Percentiles rank a stretch among this genome's conserved stretches.
These are phyloP conservation scores for Cryptomyrus ogoouensis DNA, from an alignment of 2,113 vertebrate genomes.

Conservation along the genomic window DNA sequence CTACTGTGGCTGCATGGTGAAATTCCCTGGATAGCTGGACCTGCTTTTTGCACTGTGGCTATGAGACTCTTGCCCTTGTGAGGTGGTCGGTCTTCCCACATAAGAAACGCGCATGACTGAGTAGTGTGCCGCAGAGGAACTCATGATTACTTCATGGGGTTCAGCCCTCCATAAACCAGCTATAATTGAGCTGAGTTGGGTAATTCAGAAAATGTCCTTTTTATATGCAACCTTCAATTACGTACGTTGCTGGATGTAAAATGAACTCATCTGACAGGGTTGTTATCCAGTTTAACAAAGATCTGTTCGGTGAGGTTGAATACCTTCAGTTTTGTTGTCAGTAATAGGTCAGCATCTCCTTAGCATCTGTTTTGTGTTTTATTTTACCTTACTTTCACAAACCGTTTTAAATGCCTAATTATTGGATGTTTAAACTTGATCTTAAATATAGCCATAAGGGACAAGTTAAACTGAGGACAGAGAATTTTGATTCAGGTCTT, in stretches of 20 bases:
- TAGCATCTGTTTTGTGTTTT: too few species aligned
- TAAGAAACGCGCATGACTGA: slow-evolving; percentile 27
- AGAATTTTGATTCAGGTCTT: not conserved
- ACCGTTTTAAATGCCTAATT: not conserved
- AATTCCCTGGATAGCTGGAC: slow-evolving; percentile 34
- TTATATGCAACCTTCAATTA: slow-evolving; percentile 31
- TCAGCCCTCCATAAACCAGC: slow-evolving; percentile 40
- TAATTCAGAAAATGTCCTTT: slow-evolving; percentile 37
- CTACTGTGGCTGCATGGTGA: slow-evolving; percentile 43
- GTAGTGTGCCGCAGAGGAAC: slow-evolving; percentile 29
- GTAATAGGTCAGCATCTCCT: not conserved
- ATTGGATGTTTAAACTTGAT: not conserved
- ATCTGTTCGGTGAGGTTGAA: not conserved
- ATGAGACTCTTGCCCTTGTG: slow-evolving; percentile 34
- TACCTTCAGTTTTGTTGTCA: not conserved
- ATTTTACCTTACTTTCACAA: not conserved
- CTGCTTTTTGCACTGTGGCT: slow-evolving; percentile 41
- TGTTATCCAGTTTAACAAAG: not conserved
- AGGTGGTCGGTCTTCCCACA: slow-evolving; percentile 30
- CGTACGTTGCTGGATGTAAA: slow-evolving; percentile 31
- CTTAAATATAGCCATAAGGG: not conserved
- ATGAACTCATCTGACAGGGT: not conserved
- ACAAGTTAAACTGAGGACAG: not conserved
- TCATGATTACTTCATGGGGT: slow-evolving; percentile 43
- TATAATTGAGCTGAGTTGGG: slow-evolving; percentile 45